These are phyloP conservation scores for Xenentodon cancila DNA, from an alignment of 2,797 vertebrate species.

Conservation along the genomic window DNA sequence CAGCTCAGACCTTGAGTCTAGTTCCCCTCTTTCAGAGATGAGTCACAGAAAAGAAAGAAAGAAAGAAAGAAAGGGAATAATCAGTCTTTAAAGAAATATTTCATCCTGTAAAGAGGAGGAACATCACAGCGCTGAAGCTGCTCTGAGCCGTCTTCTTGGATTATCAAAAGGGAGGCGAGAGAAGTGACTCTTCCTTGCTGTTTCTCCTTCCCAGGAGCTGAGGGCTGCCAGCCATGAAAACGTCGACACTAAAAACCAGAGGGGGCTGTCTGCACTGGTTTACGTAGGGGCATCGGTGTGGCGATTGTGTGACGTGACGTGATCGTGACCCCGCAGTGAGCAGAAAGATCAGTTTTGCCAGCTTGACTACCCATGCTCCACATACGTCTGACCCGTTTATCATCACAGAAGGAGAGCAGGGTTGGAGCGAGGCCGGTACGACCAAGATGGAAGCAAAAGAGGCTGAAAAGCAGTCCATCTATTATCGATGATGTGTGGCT, in stretches of 20 bases:
- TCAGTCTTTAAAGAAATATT: slow-evolving; percentile 47
- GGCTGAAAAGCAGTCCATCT: slow-evolving; percentile 26
- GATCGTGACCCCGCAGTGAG: slow-evolving; percentile 40
- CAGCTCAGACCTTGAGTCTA: slow-evolving; percentile 39
- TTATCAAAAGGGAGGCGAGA: slow-evolving; percentile 37
- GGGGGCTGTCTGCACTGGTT: slow-evolving; percentile 26
- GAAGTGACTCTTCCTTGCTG: slow-evolving; percentile 28
- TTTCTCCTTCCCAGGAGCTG: slow-evolving; percentile 36
- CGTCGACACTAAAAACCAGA: slow-evolving; percentile 14
- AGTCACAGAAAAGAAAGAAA: slow-evolving; percentile 55
- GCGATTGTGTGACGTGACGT: slow-evolving; percentile 42
- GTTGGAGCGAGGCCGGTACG: slow-evolving; percentile 49
- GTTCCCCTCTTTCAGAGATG: slow-evolving; percentile 46
- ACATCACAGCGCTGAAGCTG: slow-evolving; percentile 36
- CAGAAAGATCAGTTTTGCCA: slow-evolving; percentile 59
- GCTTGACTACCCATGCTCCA: slow-evolving; percentile 63
- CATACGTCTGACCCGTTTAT: slow-evolving; percentile 63
- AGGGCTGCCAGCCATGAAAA: slow-evolving; percentile 33
- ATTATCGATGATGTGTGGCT: slow-evolving; percentile 34
- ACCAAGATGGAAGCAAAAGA: slow-evolving; percentile 26
- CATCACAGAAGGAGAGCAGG: slow-evolving; percentile 42
- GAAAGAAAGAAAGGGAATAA: slow-evolving; percentile 41
- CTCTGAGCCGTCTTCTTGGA: slow-evolving; percentile 46
- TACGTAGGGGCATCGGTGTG: slow-evolving; percentile 18
- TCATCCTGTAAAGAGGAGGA: slow-evolving; percentile 37